phyloP scores from a whole-genome alignment of 2,797 vertebrate genomes.

The Thalassophryne amazonica region DNA sequence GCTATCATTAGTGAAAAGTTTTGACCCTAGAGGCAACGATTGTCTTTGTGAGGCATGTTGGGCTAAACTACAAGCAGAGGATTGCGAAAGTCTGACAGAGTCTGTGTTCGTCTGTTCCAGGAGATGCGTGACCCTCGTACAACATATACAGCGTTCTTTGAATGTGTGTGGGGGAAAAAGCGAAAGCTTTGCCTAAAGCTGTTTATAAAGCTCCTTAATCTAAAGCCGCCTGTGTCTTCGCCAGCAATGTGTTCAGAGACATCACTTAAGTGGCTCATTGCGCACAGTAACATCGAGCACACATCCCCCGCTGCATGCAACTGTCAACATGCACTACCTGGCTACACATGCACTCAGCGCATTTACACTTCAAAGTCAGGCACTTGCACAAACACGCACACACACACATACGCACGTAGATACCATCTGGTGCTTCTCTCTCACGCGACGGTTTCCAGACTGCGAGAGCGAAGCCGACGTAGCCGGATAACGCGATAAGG shows the following conservation, averaged over 20 bases:
- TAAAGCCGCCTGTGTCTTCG: constrained; percentile 26
- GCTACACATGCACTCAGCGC: constrained; percentile 30
- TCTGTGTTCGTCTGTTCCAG: not conserved
- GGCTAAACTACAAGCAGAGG: constrained; percentile 12
- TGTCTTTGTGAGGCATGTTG: not conserved
- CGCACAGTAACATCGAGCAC: constrained; percentile 21
- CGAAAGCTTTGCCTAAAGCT: constrained; percentile 17
- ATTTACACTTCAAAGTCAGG: constrained; percentile 71
- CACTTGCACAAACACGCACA: constrained; percentile 27
- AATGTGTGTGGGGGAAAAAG: not conserved
- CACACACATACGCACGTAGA: constrained; percentile 14
- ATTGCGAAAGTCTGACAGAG: constrained; percentile 18
- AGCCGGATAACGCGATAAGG: constrained; percentile 6
- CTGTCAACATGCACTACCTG: constrained; percentile 51
- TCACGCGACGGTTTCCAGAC: constrained; percentile 23
- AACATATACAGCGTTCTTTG: not conserved
- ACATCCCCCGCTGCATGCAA: constrained; percentile 30
- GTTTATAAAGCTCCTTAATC: constrained; percentile 31
- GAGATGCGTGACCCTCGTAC: not conserved
- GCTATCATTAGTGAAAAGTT: too few species aligned
- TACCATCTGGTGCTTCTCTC: constrained; percentile 52
- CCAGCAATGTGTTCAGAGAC: constrained; percentile 29
- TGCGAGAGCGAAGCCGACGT: constrained; percentile 1
- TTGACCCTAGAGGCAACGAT: too few species aligned
- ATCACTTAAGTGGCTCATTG: constrained; percentile 43